A percentile compares a stretch with the other conserved stretches of the same genome.
phyloP scores from a whole-genome alignment of 2,888 invertebrate genomes.

The Drosophila emarginata region DNA sequence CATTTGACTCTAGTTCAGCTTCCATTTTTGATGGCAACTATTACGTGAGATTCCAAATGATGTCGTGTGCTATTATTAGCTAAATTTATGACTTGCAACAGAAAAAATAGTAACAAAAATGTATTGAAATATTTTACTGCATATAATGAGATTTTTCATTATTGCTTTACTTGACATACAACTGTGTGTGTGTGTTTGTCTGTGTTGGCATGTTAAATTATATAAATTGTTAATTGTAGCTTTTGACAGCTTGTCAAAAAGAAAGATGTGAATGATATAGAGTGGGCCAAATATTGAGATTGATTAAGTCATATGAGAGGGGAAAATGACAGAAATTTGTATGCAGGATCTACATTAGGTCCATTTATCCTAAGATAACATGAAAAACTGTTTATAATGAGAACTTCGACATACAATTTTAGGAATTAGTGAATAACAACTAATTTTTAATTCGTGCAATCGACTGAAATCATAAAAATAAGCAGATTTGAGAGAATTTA shows the following conservation, averaged over 20 bases:
- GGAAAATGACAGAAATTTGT: constrained; percentile 12
- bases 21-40: constrained; percentile 37
- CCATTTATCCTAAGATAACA: background rate
- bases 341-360: background rate
- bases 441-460: too few species aligned
- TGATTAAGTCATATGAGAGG: constrained; percentile 28
- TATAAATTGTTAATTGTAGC: constrained; percentile 55
- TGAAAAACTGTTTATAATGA: too few species aligned
- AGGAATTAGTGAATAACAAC: too few species aligned
- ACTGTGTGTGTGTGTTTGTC: background rate
- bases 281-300: constrained; percentile 20
- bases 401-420: too few species aligned
- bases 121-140: constrained; percentile 45
- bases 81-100: constrained; percentile 49
- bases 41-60: constrained; percentile 63
- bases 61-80: constrained; percentile 47
- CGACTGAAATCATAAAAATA: too few species aligned
- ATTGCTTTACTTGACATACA: too few species aligned
- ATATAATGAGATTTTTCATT: constrained; percentile 31
- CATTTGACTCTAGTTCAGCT: constrained; percentile 17
- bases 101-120: constrained; percentile 14
- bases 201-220: constrained; percentile 37
- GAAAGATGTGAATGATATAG: constrained; percentile 6
- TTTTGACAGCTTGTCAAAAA: constrained; percentile 45
- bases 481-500: too few species aligned